phyloP scores from a whole-genome alignment of 2,113 vertebrate species.

The Mobula birostris region DNA sequence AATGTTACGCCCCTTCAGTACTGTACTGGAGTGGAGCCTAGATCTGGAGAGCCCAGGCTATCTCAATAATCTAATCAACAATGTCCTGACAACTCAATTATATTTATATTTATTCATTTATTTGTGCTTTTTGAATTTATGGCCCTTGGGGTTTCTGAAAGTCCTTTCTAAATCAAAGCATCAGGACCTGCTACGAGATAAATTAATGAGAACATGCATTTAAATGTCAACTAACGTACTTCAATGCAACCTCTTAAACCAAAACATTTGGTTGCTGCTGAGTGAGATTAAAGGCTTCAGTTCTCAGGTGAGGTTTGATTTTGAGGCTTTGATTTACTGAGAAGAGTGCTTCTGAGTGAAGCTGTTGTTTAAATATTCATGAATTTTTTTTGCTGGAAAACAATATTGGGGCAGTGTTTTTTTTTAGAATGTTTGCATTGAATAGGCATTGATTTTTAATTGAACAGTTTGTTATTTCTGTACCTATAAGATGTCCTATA shows the following conservation, averaged over 20 bases:
- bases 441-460: constrained; percentile 15
- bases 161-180: not conserved
- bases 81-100: not conserved
- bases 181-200: not conserved
- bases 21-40: not conserved
- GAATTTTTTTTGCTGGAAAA: not conserved
- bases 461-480: not conserved
- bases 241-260: not conserved
- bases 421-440: not conserved
- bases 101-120: not conserved
- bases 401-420: not conserved
- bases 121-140: not conserved
- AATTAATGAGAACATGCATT: not conserved
- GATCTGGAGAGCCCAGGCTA: not conserved
- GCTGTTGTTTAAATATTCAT: not conserved
- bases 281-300: not conserved
- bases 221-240: not conserved
- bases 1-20: not conserved
- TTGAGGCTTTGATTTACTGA: not conserved
- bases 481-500: constrained; percentile 18
- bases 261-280: not conserved
- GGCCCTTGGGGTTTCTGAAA: not conserved
- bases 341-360: not conserved
- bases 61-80: not conserved
- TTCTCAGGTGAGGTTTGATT: not conserved